These are phyloP conservation scores for Cantharis flavilabris DNA, from an alignment of 2,888 invertebrate genomes.

Conservation along the genomic window DNA sequence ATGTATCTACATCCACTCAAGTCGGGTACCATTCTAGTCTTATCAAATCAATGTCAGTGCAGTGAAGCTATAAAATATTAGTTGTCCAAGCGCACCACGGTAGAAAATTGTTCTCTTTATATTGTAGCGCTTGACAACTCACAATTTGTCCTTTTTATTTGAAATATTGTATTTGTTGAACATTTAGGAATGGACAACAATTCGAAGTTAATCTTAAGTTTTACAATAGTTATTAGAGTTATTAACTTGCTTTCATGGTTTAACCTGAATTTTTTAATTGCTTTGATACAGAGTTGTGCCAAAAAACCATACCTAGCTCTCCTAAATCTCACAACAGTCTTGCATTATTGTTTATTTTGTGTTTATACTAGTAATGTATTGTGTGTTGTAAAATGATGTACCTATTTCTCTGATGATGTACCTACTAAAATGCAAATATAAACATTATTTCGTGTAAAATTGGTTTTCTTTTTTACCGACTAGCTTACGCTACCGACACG, in stretches of 20 bases:
- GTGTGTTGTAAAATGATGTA: constrained; percentile 54
- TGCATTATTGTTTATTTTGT: constrained; percentile 50
- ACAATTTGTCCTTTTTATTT: neutral
- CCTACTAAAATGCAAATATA: constrained; percentile 25
- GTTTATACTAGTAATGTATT: constrained; percentile 54
- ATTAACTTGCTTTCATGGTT: neutral
- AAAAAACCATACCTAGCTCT: constrained; percentile 43
- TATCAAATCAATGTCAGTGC: constrained; percentile 37
- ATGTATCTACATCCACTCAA: constrained; percentile 38
- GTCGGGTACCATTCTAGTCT: constrained; percentile 37
- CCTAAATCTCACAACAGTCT: constrained; percentile 33
- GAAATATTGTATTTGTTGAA: neutral
- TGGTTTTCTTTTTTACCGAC: too few species aligned
- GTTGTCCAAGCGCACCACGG: constrained; percentile 23
- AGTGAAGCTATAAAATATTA: constrained; percentile 22
- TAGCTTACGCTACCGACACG: too few species aligned
- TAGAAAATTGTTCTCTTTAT: constrained; percentile 20
- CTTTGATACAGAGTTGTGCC: constrained; percentile 51
- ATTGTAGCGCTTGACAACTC: constrained; percentile 20
- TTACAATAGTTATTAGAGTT: neutral
- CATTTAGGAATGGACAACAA: neutral
- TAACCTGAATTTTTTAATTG: constrained; percentile 12
- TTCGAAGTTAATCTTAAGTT: neutral
- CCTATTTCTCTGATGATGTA: constrained; percentile 52
- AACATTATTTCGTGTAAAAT: constrained; percentile 25